Evolutionary conservation across 2,113 vertebrate genomes (phyloP).

Genomic region (Cricetomys ansorgei): DNA sequence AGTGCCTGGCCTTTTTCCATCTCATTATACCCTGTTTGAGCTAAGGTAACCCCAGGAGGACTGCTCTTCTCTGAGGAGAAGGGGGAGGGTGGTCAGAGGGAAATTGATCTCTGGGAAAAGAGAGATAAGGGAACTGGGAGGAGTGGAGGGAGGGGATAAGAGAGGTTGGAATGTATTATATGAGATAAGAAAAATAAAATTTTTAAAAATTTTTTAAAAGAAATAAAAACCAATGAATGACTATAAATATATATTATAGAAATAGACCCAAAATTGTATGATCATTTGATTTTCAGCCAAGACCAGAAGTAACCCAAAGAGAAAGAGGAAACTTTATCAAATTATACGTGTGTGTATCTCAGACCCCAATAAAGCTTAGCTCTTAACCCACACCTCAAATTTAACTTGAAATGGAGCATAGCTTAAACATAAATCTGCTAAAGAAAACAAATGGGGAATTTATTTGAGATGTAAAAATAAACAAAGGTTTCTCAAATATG

Average conservation of each 20-base stretch:
- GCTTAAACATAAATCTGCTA: background rate
- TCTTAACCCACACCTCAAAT: background rate
- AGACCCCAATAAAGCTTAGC: background rate
- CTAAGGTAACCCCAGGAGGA: no score
- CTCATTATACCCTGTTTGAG: no score
- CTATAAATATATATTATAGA: background rate
- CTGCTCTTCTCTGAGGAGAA: no score
- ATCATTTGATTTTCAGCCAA: background rate
- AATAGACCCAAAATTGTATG: background rate
- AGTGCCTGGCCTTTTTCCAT: no score
- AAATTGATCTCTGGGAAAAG: no score
- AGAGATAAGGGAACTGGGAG: no score
- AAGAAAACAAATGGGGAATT: background rate
- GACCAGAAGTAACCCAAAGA: background rate
- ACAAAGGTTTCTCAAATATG: background rate
- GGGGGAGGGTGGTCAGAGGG: no score
- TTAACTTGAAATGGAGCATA: background rate
- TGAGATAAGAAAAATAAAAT: no score
- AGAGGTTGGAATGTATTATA: no score
- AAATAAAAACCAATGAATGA: background rate
- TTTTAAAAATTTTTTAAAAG: no score
- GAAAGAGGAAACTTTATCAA: slow-evolving; percentile 7
- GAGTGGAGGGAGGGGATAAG: no score
- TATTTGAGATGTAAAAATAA: background rate
- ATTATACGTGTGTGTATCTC: background rate